A percentile compares a stretch with the other conserved stretches of the same genome.
Conservation (phyloP, 2,888 invertebrate species). For the Melieria crassipennis region DNA sequence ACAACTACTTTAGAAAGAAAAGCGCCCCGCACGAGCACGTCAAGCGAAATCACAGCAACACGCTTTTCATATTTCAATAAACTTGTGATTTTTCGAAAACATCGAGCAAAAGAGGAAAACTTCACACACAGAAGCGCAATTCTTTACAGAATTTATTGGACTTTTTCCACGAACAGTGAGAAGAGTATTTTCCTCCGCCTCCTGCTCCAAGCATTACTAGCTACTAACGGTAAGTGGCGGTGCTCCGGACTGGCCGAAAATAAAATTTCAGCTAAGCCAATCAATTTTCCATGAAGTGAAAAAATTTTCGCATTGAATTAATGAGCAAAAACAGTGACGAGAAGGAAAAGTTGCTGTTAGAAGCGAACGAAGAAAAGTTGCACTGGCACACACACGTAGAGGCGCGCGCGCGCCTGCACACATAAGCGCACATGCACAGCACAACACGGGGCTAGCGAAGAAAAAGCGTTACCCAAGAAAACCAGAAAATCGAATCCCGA, state of each 20-base stretch:
- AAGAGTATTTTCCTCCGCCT: not conserved
- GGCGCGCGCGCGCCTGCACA: too few relatives aligned
- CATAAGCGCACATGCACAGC: too few relatives aligned
- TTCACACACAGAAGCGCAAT: not conserved
- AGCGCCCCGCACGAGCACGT: not conserved
- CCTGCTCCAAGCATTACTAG: not conserved
- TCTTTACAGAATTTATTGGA: not conserved
- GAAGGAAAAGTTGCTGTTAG: too few relatives aligned
- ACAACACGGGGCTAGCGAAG: not conserved
- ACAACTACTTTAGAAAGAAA: constrained; percentile 1
- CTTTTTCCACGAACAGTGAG: not conserved
- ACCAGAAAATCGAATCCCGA: constrained; percentile 29
- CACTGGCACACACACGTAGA: too few relatives aligned
- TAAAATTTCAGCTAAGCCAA: too few relatives aligned
- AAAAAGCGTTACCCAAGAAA: constrained; percentile 25
- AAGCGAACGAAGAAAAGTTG: too few relatives aligned
- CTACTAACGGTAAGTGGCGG: not conserved
- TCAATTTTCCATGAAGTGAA: too few relatives aligned
- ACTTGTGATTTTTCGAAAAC: not conserved
- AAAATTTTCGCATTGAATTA: too few relatives aligned
- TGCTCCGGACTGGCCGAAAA: not conserved
- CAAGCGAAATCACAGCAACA: not conserved
- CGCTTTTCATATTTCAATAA: constrained; percentile 4
- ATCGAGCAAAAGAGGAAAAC: not conserved
- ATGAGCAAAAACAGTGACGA: too few relatives aligned